phyloP scores from a whole-genome alignment of 2,888 invertebrate genomes.

The Plagiodera versicolora region DNA sequence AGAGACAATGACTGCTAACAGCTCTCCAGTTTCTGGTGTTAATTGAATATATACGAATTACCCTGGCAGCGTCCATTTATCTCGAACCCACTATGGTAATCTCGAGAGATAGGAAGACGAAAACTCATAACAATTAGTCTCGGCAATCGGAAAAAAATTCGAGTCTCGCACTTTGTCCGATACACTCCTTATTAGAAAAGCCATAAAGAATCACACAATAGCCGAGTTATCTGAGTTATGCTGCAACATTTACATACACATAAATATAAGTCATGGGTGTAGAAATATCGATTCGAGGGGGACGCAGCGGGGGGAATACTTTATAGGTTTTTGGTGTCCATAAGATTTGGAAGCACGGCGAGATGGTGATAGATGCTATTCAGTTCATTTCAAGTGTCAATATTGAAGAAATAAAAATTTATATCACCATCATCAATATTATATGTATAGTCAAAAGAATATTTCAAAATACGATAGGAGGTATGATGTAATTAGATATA shows the following conservation, averaged over 20 bases:
- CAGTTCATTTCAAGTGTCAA: too few species aligned
- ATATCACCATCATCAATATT: too few species aligned
- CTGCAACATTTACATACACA: constrained; percentile 23
- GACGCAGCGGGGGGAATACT: neutral
- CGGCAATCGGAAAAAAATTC: constrained; percentile 22
- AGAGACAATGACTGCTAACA: neutral
- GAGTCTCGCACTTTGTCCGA: constrained; percentile 24
- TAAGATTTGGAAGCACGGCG: too few species aligned
- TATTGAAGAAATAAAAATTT: too few species aligned
- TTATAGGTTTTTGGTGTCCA: too few species aligned
- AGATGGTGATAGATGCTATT: too few species aligned
- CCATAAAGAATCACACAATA: constrained; percentile 30
- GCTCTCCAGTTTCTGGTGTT: neutral
- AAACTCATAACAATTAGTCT: constrained; percentile 28
- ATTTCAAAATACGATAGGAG: too few species aligned
- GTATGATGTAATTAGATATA: too few species aligned
- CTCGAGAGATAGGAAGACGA: constrained; percentile 13
- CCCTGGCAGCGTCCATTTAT: constrained; percentile 11
- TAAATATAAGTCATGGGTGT: constrained; percentile 26
- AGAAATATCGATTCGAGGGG: constrained; percentile 17
- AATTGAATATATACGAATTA: neutral
- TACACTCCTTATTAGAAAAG: constrained; percentile 31
- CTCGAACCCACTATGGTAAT: constrained; percentile 8
- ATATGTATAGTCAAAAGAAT: too few species aligned
- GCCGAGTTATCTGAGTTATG: constrained; percentile 30